phyloP scores from a whole-genome alignment of 2,888 invertebrate genomes.

The Eupithecia dodoneata region DNA sequence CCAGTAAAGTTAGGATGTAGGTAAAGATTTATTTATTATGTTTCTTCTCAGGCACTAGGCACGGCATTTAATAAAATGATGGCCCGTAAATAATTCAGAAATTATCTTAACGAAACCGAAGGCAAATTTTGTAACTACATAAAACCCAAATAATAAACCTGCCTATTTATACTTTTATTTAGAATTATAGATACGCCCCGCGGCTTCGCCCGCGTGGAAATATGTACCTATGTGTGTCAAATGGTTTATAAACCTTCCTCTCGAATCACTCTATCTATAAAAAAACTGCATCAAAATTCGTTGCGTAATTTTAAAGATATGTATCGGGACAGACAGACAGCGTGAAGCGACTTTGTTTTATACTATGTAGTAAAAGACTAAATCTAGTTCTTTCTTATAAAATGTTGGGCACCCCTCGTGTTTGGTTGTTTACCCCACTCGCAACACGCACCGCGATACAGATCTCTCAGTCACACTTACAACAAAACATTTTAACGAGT shows the following conservation, averaged over 20 bases:
- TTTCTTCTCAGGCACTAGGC: neutral
- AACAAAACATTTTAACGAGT: slow-evolving; percentile 51
- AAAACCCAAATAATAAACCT: too few species aligned
- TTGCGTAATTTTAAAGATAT: too few species aligned
- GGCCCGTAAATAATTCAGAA: neutral
- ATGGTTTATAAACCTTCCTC: too few species aligned
- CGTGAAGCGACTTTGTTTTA: too few species aligned
- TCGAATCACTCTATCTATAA: too few species aligned
- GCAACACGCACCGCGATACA: slow-evolving; percentile 59
- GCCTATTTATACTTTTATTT: too few species aligned
- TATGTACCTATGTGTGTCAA: too few species aligned
- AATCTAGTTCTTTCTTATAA: slow-evolving; percentile 13
- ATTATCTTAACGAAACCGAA: neutral
- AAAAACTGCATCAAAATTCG: too few species aligned
- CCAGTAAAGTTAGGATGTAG: neutral
- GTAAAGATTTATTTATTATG: neutral
- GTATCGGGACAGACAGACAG: too few species aligned
- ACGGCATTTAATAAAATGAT: neutral
- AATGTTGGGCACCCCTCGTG: slow-evolving; percentile 56
- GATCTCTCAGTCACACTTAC: slow-evolving; percentile 54
- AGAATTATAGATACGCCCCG: too few species aligned
- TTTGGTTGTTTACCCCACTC: slow-evolving; percentile 72
- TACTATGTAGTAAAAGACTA: neutral
- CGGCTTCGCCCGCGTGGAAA: too few species aligned
- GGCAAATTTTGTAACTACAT: neutral